phyloP scores from a whole-genome alignment of 1,140 invertebrate species.

The Drepana arcuata region DNA sequence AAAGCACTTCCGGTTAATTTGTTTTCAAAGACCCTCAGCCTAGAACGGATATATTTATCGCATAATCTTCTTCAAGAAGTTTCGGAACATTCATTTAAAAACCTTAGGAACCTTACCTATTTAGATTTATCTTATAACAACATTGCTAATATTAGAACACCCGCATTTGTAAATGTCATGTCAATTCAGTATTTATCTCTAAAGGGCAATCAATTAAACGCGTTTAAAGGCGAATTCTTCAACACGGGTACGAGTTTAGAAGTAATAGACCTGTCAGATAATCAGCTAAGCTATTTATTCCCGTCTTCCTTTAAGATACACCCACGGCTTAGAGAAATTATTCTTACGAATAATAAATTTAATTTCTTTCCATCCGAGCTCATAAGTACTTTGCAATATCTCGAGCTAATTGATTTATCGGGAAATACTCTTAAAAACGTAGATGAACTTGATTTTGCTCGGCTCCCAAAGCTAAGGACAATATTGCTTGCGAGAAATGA shows the following conservation, averaged over 20 bases:
- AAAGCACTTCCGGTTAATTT: constrained; percentile 80
- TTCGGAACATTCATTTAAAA: constrained; percentile 79
- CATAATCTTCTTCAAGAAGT: constrained; percentile 81
- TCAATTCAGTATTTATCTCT: constrained; percentile 79
- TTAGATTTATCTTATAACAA: constrained; percentile 84
- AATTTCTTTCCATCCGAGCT: constrained; percentile 87
- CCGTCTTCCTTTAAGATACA: constrained; percentile 88
- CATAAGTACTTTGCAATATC: constrained; percentile 80
- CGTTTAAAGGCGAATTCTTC: constrained; percentile 86
- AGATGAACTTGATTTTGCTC: constrained; percentile 87
- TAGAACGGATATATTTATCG: constrained; percentile 78
- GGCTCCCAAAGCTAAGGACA: constrained; percentile 79
- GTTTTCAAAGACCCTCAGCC: constrained; percentile 76
- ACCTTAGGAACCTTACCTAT: constrained; percentile 79
- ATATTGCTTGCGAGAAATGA: constrained; percentile 82
- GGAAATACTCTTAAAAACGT: constrained; percentile 83
- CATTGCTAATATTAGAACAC: constrained; percentile 81
- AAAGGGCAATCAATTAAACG: constrained; percentile 79
- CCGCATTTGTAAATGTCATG: constrained; percentile 79
- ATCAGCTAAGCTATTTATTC: constrained; percentile 84
- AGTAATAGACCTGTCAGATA: constrained; percentile 81
- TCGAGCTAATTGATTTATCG: constrained; percentile 83
- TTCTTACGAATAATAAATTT: constrained; percentile 82
- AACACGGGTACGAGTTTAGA: constrained; percentile 80
- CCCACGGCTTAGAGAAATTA: constrained; percentile 78